A percentile compares a stretch with the other conserved stretches of the same genome.
phyloP scores from a whole-genome alignment of 2,888 invertebrate genomes.

The Peribatodes rhomboidaria region DNA sequence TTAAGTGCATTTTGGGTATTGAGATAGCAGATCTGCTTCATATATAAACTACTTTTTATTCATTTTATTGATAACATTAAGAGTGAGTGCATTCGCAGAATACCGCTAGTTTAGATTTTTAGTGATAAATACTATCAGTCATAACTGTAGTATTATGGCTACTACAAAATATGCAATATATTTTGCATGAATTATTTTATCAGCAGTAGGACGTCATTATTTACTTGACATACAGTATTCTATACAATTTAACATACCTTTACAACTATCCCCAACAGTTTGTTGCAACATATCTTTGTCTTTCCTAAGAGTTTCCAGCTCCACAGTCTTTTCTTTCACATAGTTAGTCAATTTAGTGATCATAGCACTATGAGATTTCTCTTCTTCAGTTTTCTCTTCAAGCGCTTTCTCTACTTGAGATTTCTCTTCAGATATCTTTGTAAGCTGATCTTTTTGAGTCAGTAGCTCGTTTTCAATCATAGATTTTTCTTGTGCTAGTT shows the following conservation, averaged over 20 bases:
- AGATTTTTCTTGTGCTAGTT: constrained; percentile 11
- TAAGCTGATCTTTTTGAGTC: background rate
- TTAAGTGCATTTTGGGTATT: no score
- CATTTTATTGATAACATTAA: no score
- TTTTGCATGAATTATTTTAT: no score
- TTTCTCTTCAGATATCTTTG: constrained; percentile 11
- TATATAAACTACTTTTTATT: no score
- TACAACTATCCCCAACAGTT: constrained; percentile 55
- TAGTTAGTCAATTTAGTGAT: constrained; percentile 68
- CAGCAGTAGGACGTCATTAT: no score
- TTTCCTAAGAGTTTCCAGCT: constrained; percentile 61
- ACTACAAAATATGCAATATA: no score
- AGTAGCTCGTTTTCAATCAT: background rate
- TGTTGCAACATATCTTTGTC: constrained; percentile 64
- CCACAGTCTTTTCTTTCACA: constrained; percentile 68
- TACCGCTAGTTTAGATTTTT: no score
- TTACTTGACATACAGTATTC: no score
- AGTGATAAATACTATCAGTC: no score
- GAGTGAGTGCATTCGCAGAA: no score
- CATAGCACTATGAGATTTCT: constrained; percentile 53
- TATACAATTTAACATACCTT: constrained; percentile 54
- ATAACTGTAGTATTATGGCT: no score
- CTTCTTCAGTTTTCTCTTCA: constrained; percentile 9
- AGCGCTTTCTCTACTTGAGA: constrained; percentile 5
- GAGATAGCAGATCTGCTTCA: no score